These are phyloP conservation scores for Phlogophora meticulosa DNA, from an alignment of 2,888 invertebrate genomes.

Conservation along the genomic window DNA sequence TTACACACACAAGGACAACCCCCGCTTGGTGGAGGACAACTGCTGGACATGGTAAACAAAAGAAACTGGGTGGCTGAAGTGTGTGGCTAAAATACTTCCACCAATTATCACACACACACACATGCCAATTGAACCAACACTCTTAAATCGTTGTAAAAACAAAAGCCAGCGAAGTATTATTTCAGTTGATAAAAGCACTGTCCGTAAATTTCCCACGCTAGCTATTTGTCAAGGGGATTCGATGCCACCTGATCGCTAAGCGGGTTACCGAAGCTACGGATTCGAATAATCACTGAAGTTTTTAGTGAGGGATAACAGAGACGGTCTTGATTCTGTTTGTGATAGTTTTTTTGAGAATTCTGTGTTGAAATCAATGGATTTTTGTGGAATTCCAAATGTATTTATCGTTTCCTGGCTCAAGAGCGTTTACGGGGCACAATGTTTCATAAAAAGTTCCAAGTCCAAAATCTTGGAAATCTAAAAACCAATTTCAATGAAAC, in stretches of 20 bases:
- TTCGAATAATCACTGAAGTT: conserved; percentile 60
- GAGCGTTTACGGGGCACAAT: too few relatives aligned
- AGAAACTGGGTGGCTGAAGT: too few relatives aligned
- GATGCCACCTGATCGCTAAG: conserved; percentile 60
- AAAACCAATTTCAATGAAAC: too few relatives aligned
- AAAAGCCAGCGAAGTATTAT: conserved; percentile 41
- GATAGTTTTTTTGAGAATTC: conserved; percentile 9
- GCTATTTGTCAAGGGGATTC: conserved; percentile 63
- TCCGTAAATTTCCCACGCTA: conserved; percentile 57
- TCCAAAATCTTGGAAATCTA: too few relatives aligned
- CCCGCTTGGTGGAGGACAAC: too few relatives aligned
- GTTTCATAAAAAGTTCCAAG: too few relatives aligned
- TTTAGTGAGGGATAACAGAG: conserved; percentile 52
- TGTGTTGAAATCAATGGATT: background rate
- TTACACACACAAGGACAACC: too few relatives aligned
- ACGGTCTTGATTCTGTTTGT: conserved; percentile 11
- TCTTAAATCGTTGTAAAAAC: conserved; percentile 31
- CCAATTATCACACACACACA: background rate
- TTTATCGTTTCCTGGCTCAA: background rate
- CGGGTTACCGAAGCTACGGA: conserved; percentile 48
- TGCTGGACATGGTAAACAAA: too few relatives aligned
- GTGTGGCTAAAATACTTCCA: too few relatives aligned
- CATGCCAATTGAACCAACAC: conserved; percentile 4
- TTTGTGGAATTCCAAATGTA: background rate
- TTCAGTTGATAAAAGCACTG: conserved; percentile 34